Evolutionary conservation across 2,797 vertebrate species (phyloP).

Genomic region (Micromesistius poutassou): DNA sequence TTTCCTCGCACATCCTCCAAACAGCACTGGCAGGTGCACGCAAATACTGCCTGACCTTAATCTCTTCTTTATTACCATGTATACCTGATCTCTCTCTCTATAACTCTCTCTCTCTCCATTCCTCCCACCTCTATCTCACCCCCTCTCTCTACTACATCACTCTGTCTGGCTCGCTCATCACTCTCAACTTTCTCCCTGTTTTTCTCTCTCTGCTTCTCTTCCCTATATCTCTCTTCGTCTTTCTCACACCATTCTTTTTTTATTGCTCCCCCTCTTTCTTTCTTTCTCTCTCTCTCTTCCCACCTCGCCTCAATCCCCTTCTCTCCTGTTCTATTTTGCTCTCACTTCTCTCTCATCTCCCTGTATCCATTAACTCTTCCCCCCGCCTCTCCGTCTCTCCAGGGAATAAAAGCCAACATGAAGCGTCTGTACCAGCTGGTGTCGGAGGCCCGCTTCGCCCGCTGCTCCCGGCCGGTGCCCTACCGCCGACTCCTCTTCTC

Average conservation of each 20-base stretch:
- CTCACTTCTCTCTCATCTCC: not conserved
- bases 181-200: not conserved
- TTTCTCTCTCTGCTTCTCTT: not conserved
- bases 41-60: not conserved
- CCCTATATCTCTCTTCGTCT: not conserved
- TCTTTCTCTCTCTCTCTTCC: too few species aligned
- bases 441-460: conserved; percentile 77
- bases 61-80: conserved; percentile 3
- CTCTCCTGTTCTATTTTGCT: not conserved
- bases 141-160: not conserved
- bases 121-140: not conserved
- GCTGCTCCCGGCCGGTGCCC: conserved; percentile 68
- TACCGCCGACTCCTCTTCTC: conserved; percentile 86
- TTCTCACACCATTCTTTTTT: not conserved
- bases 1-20: not conserved
- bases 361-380: not conserved
- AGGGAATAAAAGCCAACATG: conserved; percentile 91
- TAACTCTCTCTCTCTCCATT: too few species aligned
- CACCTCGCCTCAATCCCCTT: not conserved
- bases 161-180: not conserved
- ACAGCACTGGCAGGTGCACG: conserved; percentile 27
- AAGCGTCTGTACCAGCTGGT: conserved; percentile 84
- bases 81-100: conserved; percentile 3
- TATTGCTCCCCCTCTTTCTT: too few species aligned
- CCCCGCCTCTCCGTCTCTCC: conserved; percentile 13